Evolutionary conservation across 1,140 invertebrate genomes (phyloP).

Genomic region (Cardiocondyla obscurior): DNA sequence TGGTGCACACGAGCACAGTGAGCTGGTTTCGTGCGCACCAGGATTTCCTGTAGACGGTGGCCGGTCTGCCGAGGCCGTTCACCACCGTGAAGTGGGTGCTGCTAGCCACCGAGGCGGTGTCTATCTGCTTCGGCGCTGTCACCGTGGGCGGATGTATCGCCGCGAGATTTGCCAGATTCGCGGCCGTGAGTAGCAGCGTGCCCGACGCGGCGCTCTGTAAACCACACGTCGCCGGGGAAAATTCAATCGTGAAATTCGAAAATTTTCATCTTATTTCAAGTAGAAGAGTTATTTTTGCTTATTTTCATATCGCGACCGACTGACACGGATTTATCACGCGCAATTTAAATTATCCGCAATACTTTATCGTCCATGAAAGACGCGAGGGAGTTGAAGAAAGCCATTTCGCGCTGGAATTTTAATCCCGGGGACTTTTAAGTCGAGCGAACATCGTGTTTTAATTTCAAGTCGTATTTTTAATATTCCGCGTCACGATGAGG

Average conservation of each 20-base stretch:
- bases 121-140: conserved; percentile 82
- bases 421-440: not conserved
- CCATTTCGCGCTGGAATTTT: not conserved
- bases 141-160: conserved; percentile 86
- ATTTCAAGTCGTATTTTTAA: not conserved
- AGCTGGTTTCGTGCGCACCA: conserved; percentile 91
- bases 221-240: not conserved
- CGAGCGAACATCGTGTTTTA: not conserved
- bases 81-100: conserved; percentile 94
- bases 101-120: conserved; percentile 90
- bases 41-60: conserved; percentile 84
- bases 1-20: conserved; percentile 90
- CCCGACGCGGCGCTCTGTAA: conserved; percentile 91
- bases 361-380: not conserved
- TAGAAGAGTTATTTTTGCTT: not conserved
- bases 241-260: not conserved
- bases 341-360: not conserved
- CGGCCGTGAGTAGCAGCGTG: conserved; percentile 90
- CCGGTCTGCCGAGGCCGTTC: conserved; percentile 89
- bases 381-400: not conserved
- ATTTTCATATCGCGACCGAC: not conserved
- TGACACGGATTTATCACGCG: not conserved
- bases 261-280: not conserved
- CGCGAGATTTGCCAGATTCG: conserved; percentile 88
- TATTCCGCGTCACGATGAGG: not conserved